Percentiles rank a stretch among this genome's conserved stretches.
Evolutionary conservation across 1,140 invertebrate species (phyloP).

Genomic region (Ceratina australensis): DNA sequence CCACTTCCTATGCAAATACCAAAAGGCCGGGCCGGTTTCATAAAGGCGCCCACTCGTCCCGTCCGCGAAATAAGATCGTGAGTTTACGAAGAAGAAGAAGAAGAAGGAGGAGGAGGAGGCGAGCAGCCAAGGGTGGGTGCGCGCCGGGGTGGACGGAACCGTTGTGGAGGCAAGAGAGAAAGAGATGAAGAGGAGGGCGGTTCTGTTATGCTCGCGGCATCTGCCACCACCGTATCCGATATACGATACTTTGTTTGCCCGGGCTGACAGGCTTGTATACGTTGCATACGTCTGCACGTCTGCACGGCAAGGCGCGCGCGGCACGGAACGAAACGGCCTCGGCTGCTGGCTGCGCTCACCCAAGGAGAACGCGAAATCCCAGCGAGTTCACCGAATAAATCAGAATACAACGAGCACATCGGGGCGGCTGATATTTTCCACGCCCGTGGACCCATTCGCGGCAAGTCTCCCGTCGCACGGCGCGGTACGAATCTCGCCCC

Average conservation of each 20-base stretch:
- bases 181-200: slow-evolving; percentile 24
- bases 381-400: slow-evolving; percentile 69
- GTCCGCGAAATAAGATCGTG: slow-evolving; percentile 63
- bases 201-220: slow-evolving; percentile 69
- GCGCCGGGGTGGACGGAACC: not conserved
- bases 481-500: no score
- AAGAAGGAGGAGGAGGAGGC: no score
- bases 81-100: slow-evolving; percentile 41
- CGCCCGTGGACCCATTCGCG: slow-evolving; percentile 10
- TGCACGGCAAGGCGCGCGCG: not conserved
- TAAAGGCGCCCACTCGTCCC: slow-evolving; percentile 58
- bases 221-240: slow-evolving; percentile 68
- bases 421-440: slow-evolving; percentile 30
- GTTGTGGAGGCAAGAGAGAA: not conserved
- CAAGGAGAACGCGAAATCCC: slow-evolving; percentile 27
- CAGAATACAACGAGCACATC: slow-evolving; percentile 61
- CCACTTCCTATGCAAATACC: slow-evolving; percentile 63
- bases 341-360: slow-evolving; percentile 4
- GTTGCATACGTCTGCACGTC: slow-evolving; percentile 10
- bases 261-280: slow-evolving; percentile 35
- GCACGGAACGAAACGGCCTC: not conserved
- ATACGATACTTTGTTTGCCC: slow-evolving; percentile 69
- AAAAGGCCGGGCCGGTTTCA: slow-evolving; percentile 53
- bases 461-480: not conserved
- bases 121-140: not conserved